Percentiles rank a stretch among this genome's conserved stretches.
These are phyloP conservation scores for Ichneumon xanthorius DNA, from an alignment of 2,888 invertebrate species.

Conservation along the genomic window DNA sequence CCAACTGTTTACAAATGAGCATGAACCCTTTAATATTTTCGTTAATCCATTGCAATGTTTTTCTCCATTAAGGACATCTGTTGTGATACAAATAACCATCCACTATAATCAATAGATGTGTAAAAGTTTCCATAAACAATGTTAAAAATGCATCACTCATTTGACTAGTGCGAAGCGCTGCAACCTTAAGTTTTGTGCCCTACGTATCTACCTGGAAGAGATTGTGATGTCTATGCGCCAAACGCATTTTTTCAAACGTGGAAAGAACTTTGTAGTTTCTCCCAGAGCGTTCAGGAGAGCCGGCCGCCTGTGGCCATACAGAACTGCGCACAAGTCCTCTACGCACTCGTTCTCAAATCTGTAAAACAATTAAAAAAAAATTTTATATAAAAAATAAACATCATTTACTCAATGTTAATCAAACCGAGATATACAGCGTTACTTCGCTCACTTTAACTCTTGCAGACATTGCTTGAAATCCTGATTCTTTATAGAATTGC, in stretches of 20 bases:
- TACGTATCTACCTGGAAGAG: constrained; percentile 84
- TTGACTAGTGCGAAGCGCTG: not conserved
- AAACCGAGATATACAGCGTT: not conserved
- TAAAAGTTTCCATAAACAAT: too few species aligned
- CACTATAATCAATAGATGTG: too few species aligned
- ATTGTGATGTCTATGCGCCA: constrained; percentile 86
- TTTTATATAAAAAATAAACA: constrained; percentile 3
- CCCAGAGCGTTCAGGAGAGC: constrained; percentile 81
- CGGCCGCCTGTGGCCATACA: constrained; percentile 85
- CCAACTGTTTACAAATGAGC: too few species aligned
- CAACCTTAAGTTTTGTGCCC: not conserved
- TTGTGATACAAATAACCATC: too few species aligned
- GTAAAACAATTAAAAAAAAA: constrained; percentile 10
- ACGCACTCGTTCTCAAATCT: constrained; percentile 82
- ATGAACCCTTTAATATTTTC: too few species aligned
- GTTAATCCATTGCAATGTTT: too few species aligned
- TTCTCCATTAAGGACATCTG: too few species aligned
- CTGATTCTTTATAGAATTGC: constrained; percentile 84
- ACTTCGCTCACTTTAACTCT: constrained; percentile 83
- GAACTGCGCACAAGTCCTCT: constrained; percentile 86
- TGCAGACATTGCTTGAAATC: constrained; percentile 85
- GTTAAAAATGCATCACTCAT: too few species aligned
- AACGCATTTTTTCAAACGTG: constrained; percentile 83
- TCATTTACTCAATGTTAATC: not conserved
- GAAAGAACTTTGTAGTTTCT: constrained; percentile 84